Percentiles rank a stretch among this genome's conserved stretches.
Evolutionary conservation across 1,140 invertebrate species (phyloP).

Genomic region (Asobara japonica): DNA sequence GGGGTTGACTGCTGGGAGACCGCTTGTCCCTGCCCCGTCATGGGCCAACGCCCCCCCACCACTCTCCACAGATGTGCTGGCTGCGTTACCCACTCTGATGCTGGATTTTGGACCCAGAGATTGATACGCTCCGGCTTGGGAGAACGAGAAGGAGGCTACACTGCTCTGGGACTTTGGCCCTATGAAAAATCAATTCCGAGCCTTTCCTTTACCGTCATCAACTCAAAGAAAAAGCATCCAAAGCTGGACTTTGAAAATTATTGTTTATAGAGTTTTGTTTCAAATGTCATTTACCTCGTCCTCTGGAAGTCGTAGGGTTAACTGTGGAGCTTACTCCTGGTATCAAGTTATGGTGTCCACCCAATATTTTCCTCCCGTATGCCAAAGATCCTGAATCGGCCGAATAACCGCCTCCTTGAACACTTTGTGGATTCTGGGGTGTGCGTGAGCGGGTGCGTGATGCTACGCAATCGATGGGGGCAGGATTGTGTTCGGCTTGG

Average conservation of each 20-base stretch:
- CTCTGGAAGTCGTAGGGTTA: slow-evolving; percentile 62
- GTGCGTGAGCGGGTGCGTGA: slow-evolving; percentile 62
- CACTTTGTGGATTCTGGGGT: slow-evolving; percentile 54
- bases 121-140: no score
- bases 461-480: slow-evolving; percentile 61
- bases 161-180: slow-evolving; percentile 50
- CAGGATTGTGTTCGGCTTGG: slow-evolving; percentile 53
- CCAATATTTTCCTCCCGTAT: slow-evolving; percentile 49
- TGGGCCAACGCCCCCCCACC: slow-evolving; percentile 64
- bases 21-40: slow-evolving; percentile 65
- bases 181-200: no score
- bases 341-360: slow-evolving; percentile 47
- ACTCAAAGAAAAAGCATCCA: no score
- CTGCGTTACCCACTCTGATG: slow-evolving; percentile 68
- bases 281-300: slow-evolving; percentile 58
- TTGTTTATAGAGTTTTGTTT: no score
- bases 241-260: no score
- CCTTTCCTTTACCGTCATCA: no score
- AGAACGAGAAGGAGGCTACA: no score
- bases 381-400: slow-evolving; percentile 46
- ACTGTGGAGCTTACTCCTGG: slow-evolving; percentile 46
- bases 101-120: slow-evolving; percentile 63
- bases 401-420: slow-evolving; percentile 45
- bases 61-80: slow-evolving; percentile 65
- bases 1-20: slow-evolving; percentile 56